These are phyloP conservation scores for Anastrepha obliqua DNA, from an alignment of 1,140 invertebrate species.

Conservation along the genomic window DNA sequence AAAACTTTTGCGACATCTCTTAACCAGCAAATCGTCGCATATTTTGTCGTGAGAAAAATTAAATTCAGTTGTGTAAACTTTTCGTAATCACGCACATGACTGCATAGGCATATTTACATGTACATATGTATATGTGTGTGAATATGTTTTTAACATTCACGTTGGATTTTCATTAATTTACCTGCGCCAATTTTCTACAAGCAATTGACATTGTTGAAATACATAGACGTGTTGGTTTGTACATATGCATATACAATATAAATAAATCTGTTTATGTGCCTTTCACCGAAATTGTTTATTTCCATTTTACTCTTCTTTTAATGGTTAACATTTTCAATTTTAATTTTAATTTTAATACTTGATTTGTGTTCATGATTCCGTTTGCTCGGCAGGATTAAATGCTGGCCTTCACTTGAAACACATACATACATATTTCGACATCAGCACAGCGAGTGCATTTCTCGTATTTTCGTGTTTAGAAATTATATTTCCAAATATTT, in stretches of 20 bases:
- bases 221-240: background rate
- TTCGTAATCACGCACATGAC: background rate
- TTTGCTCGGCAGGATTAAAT: background rate
- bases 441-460: background rate
- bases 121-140: too few relatives aligned
- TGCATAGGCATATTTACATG: background rate
- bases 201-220: background rate
- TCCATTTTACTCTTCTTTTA: background rate
- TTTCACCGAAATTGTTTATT: background rate
- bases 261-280: too few relatives aligned
- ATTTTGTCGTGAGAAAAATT: conserved; percentile 40
- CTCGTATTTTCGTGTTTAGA: background rate
- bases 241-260: too few relatives aligned
- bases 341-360: conserved; percentile 43
- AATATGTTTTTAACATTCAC: background rate
- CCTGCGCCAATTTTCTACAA: conserved; percentile 25
- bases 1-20: background rate
- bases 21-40: conserved; percentile 10
- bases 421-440: background rate
- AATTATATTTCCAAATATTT: background rate
- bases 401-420: background rate
- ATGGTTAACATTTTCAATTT: conserved; percentile 14
- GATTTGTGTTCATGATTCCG: conserved; percentile 25
- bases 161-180: background rate
- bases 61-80: conserved; percentile 23